Evolutionary conservation across 1,140 invertebrate species (phyloP).

Genomic region (Sinonovacula constricta): DNA sequence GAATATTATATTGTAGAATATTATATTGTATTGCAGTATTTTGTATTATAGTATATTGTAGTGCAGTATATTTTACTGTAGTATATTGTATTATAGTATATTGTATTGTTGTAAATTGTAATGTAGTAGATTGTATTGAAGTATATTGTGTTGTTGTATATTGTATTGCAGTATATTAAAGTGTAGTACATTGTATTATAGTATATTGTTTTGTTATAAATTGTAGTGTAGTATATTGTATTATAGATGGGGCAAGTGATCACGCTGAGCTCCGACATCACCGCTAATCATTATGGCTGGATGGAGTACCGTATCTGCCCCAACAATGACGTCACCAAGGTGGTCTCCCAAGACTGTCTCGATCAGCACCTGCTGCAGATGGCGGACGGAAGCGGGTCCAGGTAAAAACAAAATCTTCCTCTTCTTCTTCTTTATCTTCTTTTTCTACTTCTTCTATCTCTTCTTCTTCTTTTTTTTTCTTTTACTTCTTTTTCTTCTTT

Average conservation of each 20-base stretch:
- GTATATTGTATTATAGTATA: neutral
- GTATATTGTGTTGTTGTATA: neutral
- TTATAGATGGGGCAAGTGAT: slow-evolving; percentile 81
- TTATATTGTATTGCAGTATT: neutral
- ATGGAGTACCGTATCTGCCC: slow-evolving; percentile 78
- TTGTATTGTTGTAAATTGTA: neutral
- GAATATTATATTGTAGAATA: neutral
- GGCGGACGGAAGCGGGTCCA: slow-evolving; percentile 42
- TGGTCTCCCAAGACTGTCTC: slow-evolving; percentile 61
- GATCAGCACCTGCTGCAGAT: slow-evolving; percentile 56
- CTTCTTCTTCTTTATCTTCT: neutral
- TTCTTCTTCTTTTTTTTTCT: neutral
- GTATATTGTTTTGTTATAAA: neutral
- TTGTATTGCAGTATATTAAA: neutral
- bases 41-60: neutral
- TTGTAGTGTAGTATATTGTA: neutral
- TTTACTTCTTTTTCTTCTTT: neutral
- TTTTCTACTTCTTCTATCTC: neutral
- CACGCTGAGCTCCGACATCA: slow-evolving; percentile 85
- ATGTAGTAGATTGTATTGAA: neutral
- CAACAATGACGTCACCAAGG: slow-evolving; percentile 77
- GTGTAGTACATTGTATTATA: neutral
- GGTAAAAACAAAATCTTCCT: slow-evolving; percentile 21
- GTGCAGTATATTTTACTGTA: neutral
- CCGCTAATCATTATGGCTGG: slow-evolving; percentile 69